Percentiles rank a stretch among this genome's conserved stretches.
These are phyloP conservation scores for Cherax quadricarinatus DNA, from an alignment of 1,140 invertebrate species.

Conservation along the genomic window DNA sequence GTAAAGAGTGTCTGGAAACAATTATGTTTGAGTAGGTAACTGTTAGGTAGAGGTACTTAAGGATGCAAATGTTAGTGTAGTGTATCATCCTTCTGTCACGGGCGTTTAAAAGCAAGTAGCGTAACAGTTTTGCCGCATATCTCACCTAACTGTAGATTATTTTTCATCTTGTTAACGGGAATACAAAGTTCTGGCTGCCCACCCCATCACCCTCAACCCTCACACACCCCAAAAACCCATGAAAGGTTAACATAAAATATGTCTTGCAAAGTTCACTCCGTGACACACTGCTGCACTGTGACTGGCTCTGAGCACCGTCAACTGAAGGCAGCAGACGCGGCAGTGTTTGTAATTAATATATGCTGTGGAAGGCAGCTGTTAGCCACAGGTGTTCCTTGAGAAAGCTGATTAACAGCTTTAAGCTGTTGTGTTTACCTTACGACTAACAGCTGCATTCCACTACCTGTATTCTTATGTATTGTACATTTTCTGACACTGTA, in stretches of 20 bases:
- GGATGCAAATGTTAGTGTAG: constrained; percentile 33
- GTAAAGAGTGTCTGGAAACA: constrained; percentile 41
- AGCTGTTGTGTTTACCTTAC: too few species aligned
- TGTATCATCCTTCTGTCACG: not conserved
- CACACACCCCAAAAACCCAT: not conserved
- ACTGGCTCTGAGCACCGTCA: too few species aligned
- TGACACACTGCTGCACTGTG: too few species aligned
- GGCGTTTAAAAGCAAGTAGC: not conserved
- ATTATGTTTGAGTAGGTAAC: constrained; percentile 30
- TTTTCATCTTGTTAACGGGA: constrained; percentile 53
- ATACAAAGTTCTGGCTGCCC: constrained; percentile 46
- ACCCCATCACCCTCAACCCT: not conserved
- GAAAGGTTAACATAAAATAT: not conserved
- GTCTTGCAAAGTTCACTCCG: too few species aligned
- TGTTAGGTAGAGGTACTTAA: constrained; percentile 30
- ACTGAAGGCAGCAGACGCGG: too few species aligned
- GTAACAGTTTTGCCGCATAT: not conserved
- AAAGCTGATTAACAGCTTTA: too few species aligned
- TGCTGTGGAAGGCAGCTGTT: too few species aligned
- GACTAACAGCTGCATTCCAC: not conserved
- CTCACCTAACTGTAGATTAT: constrained; percentile 39
- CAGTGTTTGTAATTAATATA: too few species aligned
- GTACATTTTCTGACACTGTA: constrained; percentile 50
- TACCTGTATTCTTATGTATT: constrained; percentile 36
- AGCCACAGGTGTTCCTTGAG: too few species aligned